phyloP scores from a whole-genome alignment of 2,888 invertebrate species.

The Hirtodrosophila confusa region DNA sequence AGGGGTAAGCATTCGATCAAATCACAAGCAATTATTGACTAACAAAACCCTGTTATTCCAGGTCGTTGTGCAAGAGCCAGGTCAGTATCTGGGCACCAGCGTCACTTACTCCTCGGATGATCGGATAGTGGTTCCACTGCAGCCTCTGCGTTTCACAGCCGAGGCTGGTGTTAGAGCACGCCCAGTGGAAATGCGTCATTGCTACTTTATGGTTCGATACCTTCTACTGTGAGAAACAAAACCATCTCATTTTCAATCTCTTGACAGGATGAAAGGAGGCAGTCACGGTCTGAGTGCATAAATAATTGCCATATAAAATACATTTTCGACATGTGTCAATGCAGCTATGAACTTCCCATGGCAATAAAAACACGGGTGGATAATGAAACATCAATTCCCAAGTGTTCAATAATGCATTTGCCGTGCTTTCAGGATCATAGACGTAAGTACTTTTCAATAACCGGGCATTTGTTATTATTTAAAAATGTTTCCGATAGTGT shows the following conservation, averaged over 20 bases:
- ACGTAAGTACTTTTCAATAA: constrained; percentile 24
- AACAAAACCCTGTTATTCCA: constrained; percentile 1
- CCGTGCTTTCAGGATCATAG: constrained; percentile 41
- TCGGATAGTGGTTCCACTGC: constrained; percentile 58
- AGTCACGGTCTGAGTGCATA: constrained; percentile 56
- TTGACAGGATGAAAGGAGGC: constrained; percentile 34
- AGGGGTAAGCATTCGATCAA: constrained; percentile 45
- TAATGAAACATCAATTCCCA: too few relatives aligned
- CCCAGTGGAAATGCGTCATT: constrained; percentile 57
- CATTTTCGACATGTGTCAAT: constrained; percentile 58
- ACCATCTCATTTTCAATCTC: not conserved
- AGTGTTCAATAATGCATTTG: constrained; percentile 40
- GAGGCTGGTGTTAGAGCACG: constrained; percentile 56
- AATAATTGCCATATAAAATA: constrained; percentile 56
- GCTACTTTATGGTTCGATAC: constrained; percentile 58
- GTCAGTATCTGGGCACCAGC: constrained; percentile 57
- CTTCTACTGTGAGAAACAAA: too few relatives aligned
- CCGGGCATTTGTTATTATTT: accelerated
- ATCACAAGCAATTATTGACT: not conserved
- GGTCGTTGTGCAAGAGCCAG: constrained; percentile 68
- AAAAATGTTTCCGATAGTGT: constrained; percentile 33
- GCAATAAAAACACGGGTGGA: accelerated
- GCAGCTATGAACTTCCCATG: constrained; percentile 28
- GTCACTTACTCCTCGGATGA: constrained; percentile 60
- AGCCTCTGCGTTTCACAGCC: constrained; percentile 67